phyloP scores from a whole-genome alignment of 1,140 invertebrate genomes.

The Diorhabda carinulata region DNA sequence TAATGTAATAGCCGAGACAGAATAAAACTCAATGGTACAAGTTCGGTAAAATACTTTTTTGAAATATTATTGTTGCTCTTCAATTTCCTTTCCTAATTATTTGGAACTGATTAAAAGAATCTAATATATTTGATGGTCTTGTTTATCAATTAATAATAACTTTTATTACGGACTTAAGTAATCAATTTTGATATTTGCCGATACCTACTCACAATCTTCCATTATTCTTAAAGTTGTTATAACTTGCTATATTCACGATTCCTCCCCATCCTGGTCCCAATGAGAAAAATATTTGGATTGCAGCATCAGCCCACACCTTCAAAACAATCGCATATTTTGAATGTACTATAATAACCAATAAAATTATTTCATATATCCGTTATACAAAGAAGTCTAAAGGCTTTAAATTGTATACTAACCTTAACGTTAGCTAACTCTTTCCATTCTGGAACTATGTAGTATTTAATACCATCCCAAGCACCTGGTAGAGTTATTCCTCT shows the following conservation, averaged over 20 bases:
- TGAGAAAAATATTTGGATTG: conserved; percentile 87
- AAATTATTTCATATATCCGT: too few relatives aligned
- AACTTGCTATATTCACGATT: conserved; percentile 84
- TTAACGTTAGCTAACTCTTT: conserved; percentile 61
- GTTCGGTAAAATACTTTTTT: too few relatives aligned
- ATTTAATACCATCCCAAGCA: conserved; percentile 69
- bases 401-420: conserved; percentile 39
- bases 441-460: conserved; percentile 84
- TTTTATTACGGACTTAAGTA: too few relatives aligned
- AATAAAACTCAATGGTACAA: too few relatives aligned
- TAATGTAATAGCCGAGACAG: too few relatives aligned
- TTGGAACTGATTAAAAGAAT: too few relatives aligned
- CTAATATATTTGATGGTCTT: too few relatives aligned
- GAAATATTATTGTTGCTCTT: too few relatives aligned
- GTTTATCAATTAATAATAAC: too few relatives aligned
- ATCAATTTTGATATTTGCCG: too few relatives aligned
- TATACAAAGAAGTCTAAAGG: too few relatives aligned
- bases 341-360: not conserved
- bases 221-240: conserved; percentile 84
- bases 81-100: too few relatives aligned
- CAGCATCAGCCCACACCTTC: conserved; percentile 90
- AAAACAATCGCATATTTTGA: conserved; percentile 16
- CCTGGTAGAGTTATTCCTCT: conserved; percentile 75
- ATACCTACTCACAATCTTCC: conserved; percentile 64
- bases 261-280: conserved; percentile 90